These are phyloP conservation scores for Hylaeus volcanicus DNA, from an alignment of 1,140 invertebrate species.

Conservation along the genomic window DNA sequence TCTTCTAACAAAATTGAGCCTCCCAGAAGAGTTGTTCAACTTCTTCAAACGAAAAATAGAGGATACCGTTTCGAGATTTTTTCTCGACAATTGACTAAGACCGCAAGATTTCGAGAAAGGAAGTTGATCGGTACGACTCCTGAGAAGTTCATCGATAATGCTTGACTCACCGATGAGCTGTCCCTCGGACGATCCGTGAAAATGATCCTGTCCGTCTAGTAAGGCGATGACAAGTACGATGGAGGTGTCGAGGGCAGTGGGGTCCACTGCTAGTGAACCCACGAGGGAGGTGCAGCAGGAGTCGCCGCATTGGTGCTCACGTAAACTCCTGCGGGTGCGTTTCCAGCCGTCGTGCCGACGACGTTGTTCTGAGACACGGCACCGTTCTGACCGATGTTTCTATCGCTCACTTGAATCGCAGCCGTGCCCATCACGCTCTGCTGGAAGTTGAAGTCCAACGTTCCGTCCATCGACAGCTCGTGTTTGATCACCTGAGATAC, in stretches of 20 bases:
- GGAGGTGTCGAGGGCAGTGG: constrained; percentile 72
- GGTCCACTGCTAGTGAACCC: constrained; percentile 84
- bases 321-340: constrained; percentile 73
- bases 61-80: too few species aligned
- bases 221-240: constrained; percentile 56
- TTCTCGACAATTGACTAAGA: too few species aligned
- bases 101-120: too few species aligned
- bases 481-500: constrained; percentile 90
- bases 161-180: constrained; percentile 72
- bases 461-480: constrained; percentile 95
- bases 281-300: constrained; percentile 83
- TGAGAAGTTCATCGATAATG: background rate
- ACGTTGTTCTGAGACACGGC: constrained; percentile 66
- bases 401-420: constrained; percentile 68
- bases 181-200: constrained; percentile 64
- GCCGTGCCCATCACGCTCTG: constrained; percentile 73
- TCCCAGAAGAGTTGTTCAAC: too few species aligned
- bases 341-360: constrained; percentile 59
- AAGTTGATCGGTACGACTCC: too few species aligned
- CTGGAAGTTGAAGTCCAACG: constrained; percentile 94
- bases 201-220: constrained; percentile 65
- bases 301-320: constrained; percentile 79
- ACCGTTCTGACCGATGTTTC: constrained; percentile 62
- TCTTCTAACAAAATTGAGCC: background rate
- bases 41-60: too few species aligned